Percentiles rank a stretch among this genome's conserved stretches.
Evolutionary conservation across 1,140 invertebrate genomes (phyloP).

Genomic region (Camponotus floridanus): DNA sequence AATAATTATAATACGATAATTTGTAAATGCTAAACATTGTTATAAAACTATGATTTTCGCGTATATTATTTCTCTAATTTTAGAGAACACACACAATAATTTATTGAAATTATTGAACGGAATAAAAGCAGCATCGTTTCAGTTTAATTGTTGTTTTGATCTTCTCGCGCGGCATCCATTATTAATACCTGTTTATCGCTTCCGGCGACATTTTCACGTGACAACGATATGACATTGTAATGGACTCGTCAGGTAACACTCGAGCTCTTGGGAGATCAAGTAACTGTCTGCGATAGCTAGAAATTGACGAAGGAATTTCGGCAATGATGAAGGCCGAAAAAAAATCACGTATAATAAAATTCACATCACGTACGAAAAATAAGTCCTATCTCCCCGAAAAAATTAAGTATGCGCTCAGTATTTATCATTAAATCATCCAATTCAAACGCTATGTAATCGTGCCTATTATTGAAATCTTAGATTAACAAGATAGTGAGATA

Average conservation of each 20-base stretch:
- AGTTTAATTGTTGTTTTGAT: neutral
- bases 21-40: neutral
- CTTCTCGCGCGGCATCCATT: constrained; percentile 10
- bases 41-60: neutral
- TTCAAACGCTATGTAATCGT: too few relatives aligned
- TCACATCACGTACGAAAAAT: neutral
- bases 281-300: constrained; percentile 1
- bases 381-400: neutral
- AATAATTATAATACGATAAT: neutral
- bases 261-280: neutral
- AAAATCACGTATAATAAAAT: neutral
- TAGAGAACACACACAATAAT: neutral
- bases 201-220: constrained; percentile 13
- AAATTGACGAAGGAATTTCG: neutral
- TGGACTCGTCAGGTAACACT: neutral
- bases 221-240: neutral
- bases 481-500: neutral
- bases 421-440: neutral
- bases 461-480: too few relatives aligned
- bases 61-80: neutral
- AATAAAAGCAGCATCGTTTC: neutral
- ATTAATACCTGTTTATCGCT: constrained; percentile 3
- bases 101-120: neutral
- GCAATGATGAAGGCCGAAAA: neutral
- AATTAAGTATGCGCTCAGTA: neutral